phyloP scores from a whole-genome alignment of 1,140 invertebrate genomes.

The Antheraea mylitta region DNA sequence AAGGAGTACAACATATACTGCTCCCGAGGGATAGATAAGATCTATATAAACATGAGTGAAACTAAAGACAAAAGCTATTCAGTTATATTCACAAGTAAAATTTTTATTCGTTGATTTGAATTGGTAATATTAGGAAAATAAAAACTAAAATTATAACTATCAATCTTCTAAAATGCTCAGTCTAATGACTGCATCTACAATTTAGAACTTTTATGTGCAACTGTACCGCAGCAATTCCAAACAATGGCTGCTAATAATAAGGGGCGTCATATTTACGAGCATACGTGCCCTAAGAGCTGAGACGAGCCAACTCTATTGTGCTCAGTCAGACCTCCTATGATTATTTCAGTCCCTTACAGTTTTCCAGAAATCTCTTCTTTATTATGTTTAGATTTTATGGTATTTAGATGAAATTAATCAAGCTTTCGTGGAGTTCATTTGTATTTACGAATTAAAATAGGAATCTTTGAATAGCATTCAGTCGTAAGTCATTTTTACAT shows the following conservation, averaged over 20 bases:
- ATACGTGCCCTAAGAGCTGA: conserved; percentile 70
- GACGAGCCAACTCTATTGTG: conserved; percentile 71
- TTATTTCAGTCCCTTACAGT: conserved; percentile 68
- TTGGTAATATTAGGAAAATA: too few species aligned
- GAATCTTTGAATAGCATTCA: conserved; percentile 26
- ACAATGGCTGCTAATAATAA: conserved; percentile 77
- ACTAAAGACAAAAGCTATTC: too few species aligned
- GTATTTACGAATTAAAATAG: conserved; percentile 39
- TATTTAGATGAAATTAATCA: conserved; percentile 50
- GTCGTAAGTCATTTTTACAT: conserved; percentile 25
- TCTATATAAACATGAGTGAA: too few species aligned
- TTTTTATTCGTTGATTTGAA: too few species aligned
- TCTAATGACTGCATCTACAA: background rate
- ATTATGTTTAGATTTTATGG: conserved; percentile 62
- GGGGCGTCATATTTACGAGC: conserved; percentile 75
- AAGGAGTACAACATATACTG: too few species aligned
- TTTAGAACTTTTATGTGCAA: conserved; percentile 23
- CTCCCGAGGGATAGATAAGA: too few species aligned
- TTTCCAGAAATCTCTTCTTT: conserved; percentile 65
- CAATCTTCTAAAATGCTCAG: background rate
- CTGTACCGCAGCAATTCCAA: conserved; percentile 63
- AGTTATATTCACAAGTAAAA: too few species aligned
- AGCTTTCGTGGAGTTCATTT: conserved; percentile 31
- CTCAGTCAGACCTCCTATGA: conserved; percentile 75
- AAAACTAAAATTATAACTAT: too few species aligned